Evolutionary conservation across 2,888 invertebrate species (phyloP), one percentile per base, ranked within the genome.

Genomic region (Diadegma fenestrale): DNA sequence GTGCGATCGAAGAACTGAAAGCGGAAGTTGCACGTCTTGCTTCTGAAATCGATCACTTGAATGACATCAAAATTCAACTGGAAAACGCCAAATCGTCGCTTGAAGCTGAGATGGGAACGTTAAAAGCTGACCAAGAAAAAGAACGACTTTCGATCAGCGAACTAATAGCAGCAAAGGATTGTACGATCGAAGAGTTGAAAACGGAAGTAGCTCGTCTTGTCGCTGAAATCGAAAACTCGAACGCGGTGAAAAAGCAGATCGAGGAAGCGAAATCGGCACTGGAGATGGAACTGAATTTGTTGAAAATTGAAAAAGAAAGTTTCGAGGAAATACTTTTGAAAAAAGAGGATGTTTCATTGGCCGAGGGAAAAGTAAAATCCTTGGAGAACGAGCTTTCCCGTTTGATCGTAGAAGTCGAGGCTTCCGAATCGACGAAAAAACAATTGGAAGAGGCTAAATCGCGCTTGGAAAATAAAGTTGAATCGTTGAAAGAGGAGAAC

Each of bases 391-490:
- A 82, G 22, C 43, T 80, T 7, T 48, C 75, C 0, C 71, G 82
- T 61, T 68, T 82, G 1, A 72, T 5, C 43, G 33, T 51, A 7
- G 64, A 82, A 48, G 77, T 85, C 2, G 61, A 72, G 1, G 58
- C 26, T 43, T 77, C 30, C 1, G 66, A 80, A 30, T 30, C n/a
- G 1, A 51, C 37, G 1, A 43, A 64, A n/a, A 33, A 33, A 8
- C 73, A 82, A 51, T 22, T 84, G n/a, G 81, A 78, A 33, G 73
- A 54, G 6, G 81, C 78, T 5, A 80, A 81, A 54, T 81, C 63
- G 2, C 64, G 41, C n/a, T 26, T 84, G 30, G 84, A 78, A 5
- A n/a, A 48, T 4, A 63, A 81, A 61, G 77, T 81, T 0, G 61
- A 68, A 61, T 81, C 43, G 22, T 37, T 84, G 61, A 68, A 73